Evolutionary conservation across 2,888 invertebrate species (phyloP), one percentile per base, ranked within the genome.

Genomic region (Cyclophora albipunctata): DNA sequence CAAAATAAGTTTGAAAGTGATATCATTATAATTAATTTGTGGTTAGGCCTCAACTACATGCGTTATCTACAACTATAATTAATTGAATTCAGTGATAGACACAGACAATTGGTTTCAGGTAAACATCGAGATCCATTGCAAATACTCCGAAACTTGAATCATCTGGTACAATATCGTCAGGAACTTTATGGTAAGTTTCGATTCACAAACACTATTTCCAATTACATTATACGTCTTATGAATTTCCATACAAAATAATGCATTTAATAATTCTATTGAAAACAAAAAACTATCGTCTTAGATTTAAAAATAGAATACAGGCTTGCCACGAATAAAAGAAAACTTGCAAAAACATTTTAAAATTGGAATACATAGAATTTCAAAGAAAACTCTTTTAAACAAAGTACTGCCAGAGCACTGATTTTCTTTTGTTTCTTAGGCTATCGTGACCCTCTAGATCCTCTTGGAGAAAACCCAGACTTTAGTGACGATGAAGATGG

Each of bases 401-500:
- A 20, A 20, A 20, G 20, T 20, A 20, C 20, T 20, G 20, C 20
- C 2, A 20, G 52, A 45, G 54, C 52, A 59, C 55, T 53, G 51
- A 55, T 60, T 58, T 55, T 40, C 35, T 35, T 34, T 37, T 59
- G 54, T 54, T 57, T 60, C 42, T 0, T 48, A 85, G 84, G 77
- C 41, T 81, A 75, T 43, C 73, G 78, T 7, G 85, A 84, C 53
- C 72, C 79, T 1, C 51, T 77, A 53, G 86, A 86, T 52, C 73
- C 79, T 5, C 55, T 81, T 3, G 78, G 73, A 34, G 86, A 84
- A 20, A 80, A 72, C 56, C 58, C 73, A 2, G 85, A 87, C 46
- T 82, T 84, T 46, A 84, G 84, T 45, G 87, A 86, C 3, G 86
- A 86, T 7, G 87, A 86, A 58, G 88, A 87, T 47, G 88, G 85